These are phyloP conservation scores for Ceratina calcarata DNA, from an alignment of 1,140 invertebrate species.

Conservation along the genomic window DNA sequence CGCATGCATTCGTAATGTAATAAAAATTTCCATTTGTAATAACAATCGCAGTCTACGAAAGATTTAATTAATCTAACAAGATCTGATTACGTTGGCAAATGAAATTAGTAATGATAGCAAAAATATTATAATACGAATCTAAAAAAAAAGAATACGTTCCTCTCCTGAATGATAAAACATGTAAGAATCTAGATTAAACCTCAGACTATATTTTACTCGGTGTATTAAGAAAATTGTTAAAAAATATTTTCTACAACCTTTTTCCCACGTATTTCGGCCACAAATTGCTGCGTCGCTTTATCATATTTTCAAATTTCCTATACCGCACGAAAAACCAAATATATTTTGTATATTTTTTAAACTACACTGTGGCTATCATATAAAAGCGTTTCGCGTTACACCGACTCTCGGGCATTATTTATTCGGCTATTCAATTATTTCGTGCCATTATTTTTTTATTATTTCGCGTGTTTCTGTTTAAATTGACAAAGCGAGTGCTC, in stretches of 20 bases:
- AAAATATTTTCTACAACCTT: neutral
- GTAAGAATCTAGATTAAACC: neutral
- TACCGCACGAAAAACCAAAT: neutral
- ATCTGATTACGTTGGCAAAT: neutral
- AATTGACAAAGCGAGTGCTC: neutral
- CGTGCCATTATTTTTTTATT: too few relatives aligned
- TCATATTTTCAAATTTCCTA: neutral
- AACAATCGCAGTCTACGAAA: neutral
- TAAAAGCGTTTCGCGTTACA: neutral
- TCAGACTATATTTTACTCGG: too few relatives aligned
- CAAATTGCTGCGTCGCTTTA: neutral
- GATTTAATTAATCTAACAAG: neutral
- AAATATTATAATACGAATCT: neutral
- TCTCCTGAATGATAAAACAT: neutral
- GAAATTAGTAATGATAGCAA: neutral
- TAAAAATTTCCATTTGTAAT: neutral
- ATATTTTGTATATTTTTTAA: neutral
- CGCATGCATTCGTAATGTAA: neutral
- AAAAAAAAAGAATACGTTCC: neutral
- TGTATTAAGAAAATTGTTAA: too few relatives aligned
- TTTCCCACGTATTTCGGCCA: neutral
- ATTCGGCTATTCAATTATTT: neutral
- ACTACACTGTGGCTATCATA: neutral
- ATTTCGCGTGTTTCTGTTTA: too few relatives aligned
- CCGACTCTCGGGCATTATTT: neutral